Percentiles rank a stretch among this genome's conserved stretches.
Evolutionary conservation across 1,140 invertebrate genomes (phyloP).

Genomic region (Conopomorpha cramerella): DNA sequence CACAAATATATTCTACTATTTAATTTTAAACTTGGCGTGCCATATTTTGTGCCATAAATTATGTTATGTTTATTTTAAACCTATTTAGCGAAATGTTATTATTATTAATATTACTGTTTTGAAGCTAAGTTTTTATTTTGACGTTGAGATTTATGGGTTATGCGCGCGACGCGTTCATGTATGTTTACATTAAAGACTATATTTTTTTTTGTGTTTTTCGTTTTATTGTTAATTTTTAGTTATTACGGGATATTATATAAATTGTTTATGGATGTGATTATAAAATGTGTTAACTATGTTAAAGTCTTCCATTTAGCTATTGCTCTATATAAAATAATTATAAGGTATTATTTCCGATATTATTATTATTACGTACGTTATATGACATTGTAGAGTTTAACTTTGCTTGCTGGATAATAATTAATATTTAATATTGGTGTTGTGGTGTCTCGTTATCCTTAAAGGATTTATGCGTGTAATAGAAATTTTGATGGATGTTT

Average conservation of each 20-base stretch:
- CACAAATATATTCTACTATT: conserved; percentile 17
- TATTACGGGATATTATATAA: conserved; percentile 8
- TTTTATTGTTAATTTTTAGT: no score
- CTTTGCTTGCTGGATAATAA: background rate
- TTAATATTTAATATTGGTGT: background rate
- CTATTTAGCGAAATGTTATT: no score
- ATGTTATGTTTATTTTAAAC: conserved; percentile 1
- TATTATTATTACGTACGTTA: background rate
- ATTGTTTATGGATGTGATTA: conserved; percentile 9
- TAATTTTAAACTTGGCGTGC: conserved; percentile 4
- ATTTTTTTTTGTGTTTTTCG: conserved; percentile 12
- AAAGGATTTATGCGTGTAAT: conserved; percentile 13
- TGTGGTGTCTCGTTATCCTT: conserved; percentile 13
- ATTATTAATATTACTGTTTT: conserved; percentile 2
- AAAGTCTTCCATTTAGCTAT: conserved; percentile 41
- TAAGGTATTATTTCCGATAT: conserved; percentile 2
- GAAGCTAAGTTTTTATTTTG: conserved; percentile 2
- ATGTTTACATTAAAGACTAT: conserved; percentile 34
- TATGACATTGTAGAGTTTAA: background rate
- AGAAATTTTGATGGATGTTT: conserved; percentile 14
- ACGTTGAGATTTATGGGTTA: conserved; percentile 14
- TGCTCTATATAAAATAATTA: conserved; percentile 10
- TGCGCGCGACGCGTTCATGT: conserved; percentile 50
- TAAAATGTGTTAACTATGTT: conserved; percentile 21
- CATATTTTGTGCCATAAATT: conserved; percentile 14